Evolutionary conservation across 2,797 vertebrate species (phyloP).

Genomic region (Spizella passerina): DNA sequence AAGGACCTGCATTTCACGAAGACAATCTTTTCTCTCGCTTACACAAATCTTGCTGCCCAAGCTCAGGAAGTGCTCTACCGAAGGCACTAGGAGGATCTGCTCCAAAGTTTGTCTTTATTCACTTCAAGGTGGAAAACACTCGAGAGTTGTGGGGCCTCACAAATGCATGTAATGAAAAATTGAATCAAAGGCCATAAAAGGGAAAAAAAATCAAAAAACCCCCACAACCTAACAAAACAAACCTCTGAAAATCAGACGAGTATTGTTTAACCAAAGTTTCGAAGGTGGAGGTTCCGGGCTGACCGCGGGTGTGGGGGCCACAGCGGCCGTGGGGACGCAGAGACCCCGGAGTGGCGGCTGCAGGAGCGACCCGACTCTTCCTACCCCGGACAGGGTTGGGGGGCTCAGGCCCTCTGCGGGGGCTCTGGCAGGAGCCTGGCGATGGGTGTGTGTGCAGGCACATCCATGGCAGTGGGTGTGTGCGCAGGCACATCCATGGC

Average conservation of each 20-base stretch:
- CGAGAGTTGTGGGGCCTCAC: not conserved
- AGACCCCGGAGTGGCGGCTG: accelerated
- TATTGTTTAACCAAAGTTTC: not conserved
- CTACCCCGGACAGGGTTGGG: accelerated
- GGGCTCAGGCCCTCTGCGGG: accelerated
- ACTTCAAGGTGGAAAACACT: accelerated
- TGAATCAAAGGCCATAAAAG: not conserved
- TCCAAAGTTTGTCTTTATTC: not conserved
- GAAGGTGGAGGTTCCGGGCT: accelerated
- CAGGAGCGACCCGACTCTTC: accelerated
- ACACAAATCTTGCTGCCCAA: not conserved
- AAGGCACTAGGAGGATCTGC: not conserved
- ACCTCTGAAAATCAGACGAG: not conserved
- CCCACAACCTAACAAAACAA: not conserved
- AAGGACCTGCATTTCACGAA: not conserved
- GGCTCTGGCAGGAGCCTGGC: not conserved
- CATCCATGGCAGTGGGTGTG: accelerated
- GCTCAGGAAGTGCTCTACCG: not conserved
- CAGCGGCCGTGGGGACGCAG: accelerated
- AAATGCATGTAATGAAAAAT: not conserved
- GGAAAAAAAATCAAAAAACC: not conserved
- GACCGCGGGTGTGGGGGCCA: not conserved
- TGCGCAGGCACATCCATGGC: accelerated
- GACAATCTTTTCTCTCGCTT: not conserved
- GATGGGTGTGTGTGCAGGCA: accelerated